A percentile compares a stretch with the other conserved stretches of the same genome.
Evolutionary conservation across 2,113 vertebrate genomes (phyloP).

Genomic region (Limnothrissa miodon): DNA sequence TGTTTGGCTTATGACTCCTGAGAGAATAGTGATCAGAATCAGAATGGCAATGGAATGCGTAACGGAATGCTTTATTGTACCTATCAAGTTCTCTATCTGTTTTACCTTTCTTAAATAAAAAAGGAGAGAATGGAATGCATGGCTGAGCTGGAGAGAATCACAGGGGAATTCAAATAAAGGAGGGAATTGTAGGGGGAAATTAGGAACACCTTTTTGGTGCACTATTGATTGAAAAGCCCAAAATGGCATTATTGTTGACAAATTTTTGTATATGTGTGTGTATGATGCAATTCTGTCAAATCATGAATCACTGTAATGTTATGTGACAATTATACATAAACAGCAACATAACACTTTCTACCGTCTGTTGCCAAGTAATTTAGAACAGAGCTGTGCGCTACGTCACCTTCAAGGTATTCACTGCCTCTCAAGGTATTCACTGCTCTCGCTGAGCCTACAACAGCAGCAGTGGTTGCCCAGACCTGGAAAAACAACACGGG

Average conservation of each 20-base stretch:
- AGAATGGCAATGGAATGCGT: too few relatives aligned
- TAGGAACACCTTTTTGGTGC: neutral
- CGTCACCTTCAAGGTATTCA: slow-evolving; percentile 10
- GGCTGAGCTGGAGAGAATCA: neutral
- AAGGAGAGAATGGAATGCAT: neutral
- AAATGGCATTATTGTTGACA: neutral
- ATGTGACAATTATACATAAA: neutral
- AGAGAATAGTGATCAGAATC: neutral
- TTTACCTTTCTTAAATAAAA: too few relatives aligned
- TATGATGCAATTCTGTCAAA: neutral
- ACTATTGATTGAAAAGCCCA: neutral
- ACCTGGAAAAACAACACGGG: slow-evolving; percentile 4
- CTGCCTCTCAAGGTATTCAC: neutral
- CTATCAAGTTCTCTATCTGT: too few relatives aligned
- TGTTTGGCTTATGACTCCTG: neutral
- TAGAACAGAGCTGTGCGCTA: neutral
- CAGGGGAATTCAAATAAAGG: neutral
- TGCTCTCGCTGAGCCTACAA: neutral
- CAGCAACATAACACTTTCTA: slow-evolving; percentile 10
- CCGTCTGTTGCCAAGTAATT: neutral
- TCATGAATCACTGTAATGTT: neutral
- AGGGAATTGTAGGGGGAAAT: neutral
- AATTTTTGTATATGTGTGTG: neutral
- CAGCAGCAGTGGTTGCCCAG: neutral
- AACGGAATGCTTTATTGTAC: too few relatives aligned